These are phyloP conservation scores for Drymodes brunneopygia DNA, from an alignment of 2,113 vertebrate genomes.

Conservation along the genomic window DNA sequence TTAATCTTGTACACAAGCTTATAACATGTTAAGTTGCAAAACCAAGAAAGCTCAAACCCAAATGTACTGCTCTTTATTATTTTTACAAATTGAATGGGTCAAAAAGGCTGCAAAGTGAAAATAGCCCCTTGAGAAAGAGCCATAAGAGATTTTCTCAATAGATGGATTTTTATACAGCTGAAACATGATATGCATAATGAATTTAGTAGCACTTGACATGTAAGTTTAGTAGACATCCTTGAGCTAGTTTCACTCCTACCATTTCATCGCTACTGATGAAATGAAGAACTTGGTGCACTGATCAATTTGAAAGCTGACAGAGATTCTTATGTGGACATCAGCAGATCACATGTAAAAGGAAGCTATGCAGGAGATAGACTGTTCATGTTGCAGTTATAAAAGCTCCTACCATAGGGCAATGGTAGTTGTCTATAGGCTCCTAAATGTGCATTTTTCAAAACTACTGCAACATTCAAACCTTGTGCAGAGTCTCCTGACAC, in stretches of 20 bases:
- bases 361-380: background rate
- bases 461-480: background rate
- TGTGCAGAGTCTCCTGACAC: background rate
- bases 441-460: background rate
- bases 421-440: background rate
- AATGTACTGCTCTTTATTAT: background rate
- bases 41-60: background rate
- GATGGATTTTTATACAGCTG: background rate
- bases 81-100: background rate
- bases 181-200: background rate
- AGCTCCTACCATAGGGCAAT: background rate
- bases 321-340: background rate
- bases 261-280: background rate
- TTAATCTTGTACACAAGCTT: background rate
- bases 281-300: background rate
- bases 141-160: background rate
- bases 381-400: background rate
- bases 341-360: background rate
- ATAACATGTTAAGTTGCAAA: background rate
- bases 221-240: slow-evolving; percentile 14
- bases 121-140: background rate
- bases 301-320: background rate
- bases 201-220: background rate
- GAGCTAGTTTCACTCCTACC: background rate
- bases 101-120: background rate